A percentile compares a stretch with the other conserved stretches of the same genome.
These are phyloP conservation scores for Serranus cabrilla DNA, from an alignment of 2,797 vertebrate genomes.

Conservation along the genomic window DNA sequence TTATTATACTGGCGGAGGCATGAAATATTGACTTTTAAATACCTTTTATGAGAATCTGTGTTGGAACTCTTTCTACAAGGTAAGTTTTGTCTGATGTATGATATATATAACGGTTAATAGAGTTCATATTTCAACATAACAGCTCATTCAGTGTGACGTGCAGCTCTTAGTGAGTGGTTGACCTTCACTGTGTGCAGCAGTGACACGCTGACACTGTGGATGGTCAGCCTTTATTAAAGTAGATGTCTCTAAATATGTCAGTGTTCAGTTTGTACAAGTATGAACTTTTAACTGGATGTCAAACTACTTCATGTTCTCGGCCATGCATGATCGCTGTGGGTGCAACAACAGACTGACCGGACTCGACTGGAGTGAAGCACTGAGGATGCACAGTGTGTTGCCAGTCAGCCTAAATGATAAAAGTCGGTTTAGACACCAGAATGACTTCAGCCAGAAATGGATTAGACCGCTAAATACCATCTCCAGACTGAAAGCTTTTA, in stretches of 20 bases:
- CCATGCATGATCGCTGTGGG: not conserved
- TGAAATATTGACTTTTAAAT: conserved; percentile 25
- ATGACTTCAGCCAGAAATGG: conserved; percentile 25
- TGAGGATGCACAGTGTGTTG: conserved; percentile 15
- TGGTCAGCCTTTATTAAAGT: conserved; percentile 38
- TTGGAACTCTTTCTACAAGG: not conserved
- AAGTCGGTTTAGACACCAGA: conserved; percentile 19
- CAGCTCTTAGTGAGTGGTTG: conserved; percentile 21
- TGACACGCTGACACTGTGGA: conserved; percentile 1
- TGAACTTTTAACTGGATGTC: conserved; percentile 30
- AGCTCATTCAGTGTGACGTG: not conserved
- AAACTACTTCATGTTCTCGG: not conserved
- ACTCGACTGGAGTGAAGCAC: conserved; percentile 2
- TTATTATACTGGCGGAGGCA: not conserved
- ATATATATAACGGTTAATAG: conserved; percentile 11
- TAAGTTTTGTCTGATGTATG: not conserved
- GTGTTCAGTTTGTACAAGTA: conserved; percentile 20
- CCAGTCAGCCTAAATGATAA: not conserved
- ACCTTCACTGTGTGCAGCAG: conserved; percentile 40
- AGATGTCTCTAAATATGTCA: conserved; percentile 6
- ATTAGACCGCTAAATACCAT: conserved; percentile 44
- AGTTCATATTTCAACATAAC: not conserved
- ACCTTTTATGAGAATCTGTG: not conserved
- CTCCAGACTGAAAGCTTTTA: conserved; percentile 30
- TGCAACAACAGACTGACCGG: not conserved